A percentile compares a stretch with the other conserved stretches of the same genome.
These are phyloP conservation scores for Parnassius smintheus DNA, from an alignment of 2,888 invertebrate genomes.

Conservation along the genomic window DNA sequence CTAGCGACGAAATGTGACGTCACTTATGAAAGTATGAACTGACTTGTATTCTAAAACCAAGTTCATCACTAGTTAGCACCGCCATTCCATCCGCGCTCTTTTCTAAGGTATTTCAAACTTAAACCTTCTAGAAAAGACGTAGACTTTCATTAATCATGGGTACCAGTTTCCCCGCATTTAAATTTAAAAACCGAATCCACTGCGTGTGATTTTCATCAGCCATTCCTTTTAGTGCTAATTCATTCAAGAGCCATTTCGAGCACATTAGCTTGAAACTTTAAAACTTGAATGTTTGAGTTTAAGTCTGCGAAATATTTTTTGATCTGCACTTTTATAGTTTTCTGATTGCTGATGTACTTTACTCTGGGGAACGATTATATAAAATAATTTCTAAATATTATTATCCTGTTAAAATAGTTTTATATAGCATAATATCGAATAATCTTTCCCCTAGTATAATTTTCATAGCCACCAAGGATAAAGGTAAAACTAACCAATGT, in stretches of 20 bases:
- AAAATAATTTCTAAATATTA: background rate
- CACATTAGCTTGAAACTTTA: conserved; percentile 6
- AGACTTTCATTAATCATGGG: conserved; percentile 1
- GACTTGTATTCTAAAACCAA: conserved; percentile 7
- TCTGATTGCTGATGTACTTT: background rate
- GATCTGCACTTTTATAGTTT: conserved; percentile 11
- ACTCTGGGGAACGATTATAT: conserved; percentile 3
- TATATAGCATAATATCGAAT: background rate
- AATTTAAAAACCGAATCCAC: background rate
- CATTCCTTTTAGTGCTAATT: conserved; percentile 6
- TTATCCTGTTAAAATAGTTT: no score
- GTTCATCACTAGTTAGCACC: conserved; percentile 12
- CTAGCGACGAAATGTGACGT: conserved; percentile 21
- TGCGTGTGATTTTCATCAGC: background rate
- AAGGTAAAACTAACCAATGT: conserved; percentile 31
- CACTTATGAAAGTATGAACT: conserved; percentile 9
- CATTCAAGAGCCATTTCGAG: conserved; percentile 2
- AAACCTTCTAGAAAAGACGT: background rate
- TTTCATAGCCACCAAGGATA: conserved; percentile 29
- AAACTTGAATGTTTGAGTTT: background rate
- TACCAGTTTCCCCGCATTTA: background rate
- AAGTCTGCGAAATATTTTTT: background rate
- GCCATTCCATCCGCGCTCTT: background rate
- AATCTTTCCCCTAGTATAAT: conserved; percentile 10
- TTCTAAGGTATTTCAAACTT: background rate